Percentiles rank a stretch among this genome's conserved stretches.
Evolutionary conservation across 2,113 vertebrate species (phyloP).

Genomic region (Myotis brandtii): DNA sequence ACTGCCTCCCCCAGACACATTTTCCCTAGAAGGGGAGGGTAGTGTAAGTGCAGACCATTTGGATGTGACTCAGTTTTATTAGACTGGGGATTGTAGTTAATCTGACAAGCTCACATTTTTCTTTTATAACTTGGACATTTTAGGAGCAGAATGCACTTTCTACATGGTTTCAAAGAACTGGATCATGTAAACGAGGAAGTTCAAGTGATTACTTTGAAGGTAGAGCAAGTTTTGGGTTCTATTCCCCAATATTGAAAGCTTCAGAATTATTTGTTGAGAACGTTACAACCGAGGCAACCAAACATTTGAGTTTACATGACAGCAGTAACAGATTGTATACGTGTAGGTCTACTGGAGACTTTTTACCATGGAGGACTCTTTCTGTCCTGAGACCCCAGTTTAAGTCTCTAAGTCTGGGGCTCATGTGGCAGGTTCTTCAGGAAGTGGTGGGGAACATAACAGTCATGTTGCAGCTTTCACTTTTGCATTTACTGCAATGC

Average conservation of each 20-base stretch:
- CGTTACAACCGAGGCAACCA: background rate
- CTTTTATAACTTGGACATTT: conserved; percentile 63
- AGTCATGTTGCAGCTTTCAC: conserved; percentile 63
- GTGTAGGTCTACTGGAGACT: background rate
- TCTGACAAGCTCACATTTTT: conserved; percentile 73
- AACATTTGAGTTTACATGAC: background rate
- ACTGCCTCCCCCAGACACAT: conserved; percentile 81
- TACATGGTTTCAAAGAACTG: conserved; percentile 57
- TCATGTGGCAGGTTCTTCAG: conserved; percentile 49
- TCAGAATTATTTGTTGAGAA: background rate
- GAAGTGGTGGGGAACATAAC: conserved; percentile 55
- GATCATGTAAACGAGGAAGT: conserved; percentile 12
- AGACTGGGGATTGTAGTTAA: conserved; percentile 63
- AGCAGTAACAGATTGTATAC: background rate
- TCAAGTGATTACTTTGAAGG: background rate
- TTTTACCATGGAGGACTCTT: background rate
- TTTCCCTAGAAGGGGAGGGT: conserved; percentile 82
- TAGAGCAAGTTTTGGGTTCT: background rate
- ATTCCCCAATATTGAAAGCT: background rate
- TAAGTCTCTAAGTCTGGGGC: conserved; percentile 43
- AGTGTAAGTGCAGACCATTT: conserved; percentile 75
- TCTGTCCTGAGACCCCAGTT: background rate
- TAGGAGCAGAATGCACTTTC: conserved; percentile 46
- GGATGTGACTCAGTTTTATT: conserved; percentile 85
- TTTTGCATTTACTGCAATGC: conserved; percentile 62